Base-by-base conservation (phyloP, 2,888 invertebrate species). In the Spilosoma lubricipeda region DNA sequence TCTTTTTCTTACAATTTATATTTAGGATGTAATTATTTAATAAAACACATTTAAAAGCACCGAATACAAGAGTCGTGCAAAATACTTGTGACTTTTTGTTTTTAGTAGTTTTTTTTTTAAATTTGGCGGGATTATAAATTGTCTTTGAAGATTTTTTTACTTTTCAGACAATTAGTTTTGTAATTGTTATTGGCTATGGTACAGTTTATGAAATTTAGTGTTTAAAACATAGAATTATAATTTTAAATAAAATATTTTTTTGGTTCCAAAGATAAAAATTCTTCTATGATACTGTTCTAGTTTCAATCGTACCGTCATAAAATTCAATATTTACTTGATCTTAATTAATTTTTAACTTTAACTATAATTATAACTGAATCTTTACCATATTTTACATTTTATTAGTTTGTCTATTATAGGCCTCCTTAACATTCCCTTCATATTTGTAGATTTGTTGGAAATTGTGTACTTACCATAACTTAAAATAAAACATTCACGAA, bases 81-180 rank as follows among this genome's bases (percentile, higher is more conserved):
- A 63, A 63, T n/a, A 30, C 30, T 7, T 68, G 64, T 68, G 73
- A 64, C 42, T 67, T 67, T 73, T 64, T 65, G n/a, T 39, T 23
- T 3, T 13, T 15, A 65, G 45, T 71, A 0, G n/a, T 66, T 66
- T 33, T 27, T n/a, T 36, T 30, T 64, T 66, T 52, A 71, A 3
- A 23, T 52, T 52, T 52, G 66, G 33, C 27, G 67, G 3, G 67
- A 48, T 68, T 48, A 0, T 27, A 59, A 59, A 59, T 59, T 27
- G 18, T 63, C 30, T 59, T 13, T 63, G 30, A 30, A 30, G 1
- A 30, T 4, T 63, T 63, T 30, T 15, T 30, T 5, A 0, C 27
- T 59, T 63, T 63, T 30, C 18, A 30, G 4, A 30, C 13, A 3
- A 11, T 27, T 59, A 27, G 27, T 27, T 59, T 59, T 13, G 5